phyloP scores from a whole-genome alignment of 2,113 vertebrate species.

The Datnioides undecimradiatus region DNA sequence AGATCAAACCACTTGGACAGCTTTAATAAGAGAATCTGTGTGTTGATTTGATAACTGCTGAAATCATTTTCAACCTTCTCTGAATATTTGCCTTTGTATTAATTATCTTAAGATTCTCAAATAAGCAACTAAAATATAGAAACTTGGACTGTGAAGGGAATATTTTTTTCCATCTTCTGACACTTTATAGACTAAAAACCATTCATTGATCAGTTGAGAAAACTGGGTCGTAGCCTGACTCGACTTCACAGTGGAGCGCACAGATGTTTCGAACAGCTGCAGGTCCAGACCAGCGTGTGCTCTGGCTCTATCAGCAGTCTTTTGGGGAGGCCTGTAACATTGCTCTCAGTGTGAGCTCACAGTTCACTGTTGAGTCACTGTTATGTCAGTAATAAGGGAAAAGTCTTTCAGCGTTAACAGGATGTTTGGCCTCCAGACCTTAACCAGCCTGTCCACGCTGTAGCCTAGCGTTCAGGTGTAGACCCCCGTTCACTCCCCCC shows the following conservation, averaged over 20 bases:
- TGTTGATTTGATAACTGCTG: background rate
- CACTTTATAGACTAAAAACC: background rate
- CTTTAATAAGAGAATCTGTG: background rate
- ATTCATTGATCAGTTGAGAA: background rate
- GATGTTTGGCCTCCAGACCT: background rate
- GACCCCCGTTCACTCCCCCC: background rate
- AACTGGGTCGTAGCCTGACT: background rate
- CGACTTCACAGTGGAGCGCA: background rate
- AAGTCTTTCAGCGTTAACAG: background rate
- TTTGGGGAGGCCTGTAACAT: background rate
- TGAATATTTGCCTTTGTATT: background rate
- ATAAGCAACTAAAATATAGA: background rate
- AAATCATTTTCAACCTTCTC: background rate
- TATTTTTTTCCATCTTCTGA: background rate
- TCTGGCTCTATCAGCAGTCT: background rate
- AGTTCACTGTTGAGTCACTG: background rate
- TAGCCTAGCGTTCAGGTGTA: slow-evolving; percentile 32
- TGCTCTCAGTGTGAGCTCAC: slow-evolving; percentile 8
- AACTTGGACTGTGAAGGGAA: background rate
- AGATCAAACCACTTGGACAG: background rate
- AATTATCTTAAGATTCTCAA: background rate
- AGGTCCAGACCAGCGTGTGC: background rate
- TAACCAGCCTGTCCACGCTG: background rate
- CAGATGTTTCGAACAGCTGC: background rate
- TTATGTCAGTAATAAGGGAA: background rate